Conservation (phyloP, 1,140 invertebrate species). For the Drosophila kurseongensis region DNA sequence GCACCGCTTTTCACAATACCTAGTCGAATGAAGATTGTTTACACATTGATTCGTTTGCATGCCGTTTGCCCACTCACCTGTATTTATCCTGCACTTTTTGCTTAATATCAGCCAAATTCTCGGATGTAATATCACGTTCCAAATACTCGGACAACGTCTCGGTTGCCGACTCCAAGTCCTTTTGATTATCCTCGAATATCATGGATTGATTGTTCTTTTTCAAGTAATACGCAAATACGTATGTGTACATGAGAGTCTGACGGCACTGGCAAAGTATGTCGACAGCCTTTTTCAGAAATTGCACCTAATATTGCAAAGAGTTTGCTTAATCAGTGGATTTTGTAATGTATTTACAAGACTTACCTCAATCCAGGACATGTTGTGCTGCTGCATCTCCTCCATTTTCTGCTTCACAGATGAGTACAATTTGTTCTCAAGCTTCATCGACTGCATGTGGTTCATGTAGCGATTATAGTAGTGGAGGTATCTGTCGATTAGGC, state of each 20-base stretch:
- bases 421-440: constrained; percentile 98
- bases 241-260: constrained; percentile 99
- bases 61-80: constrained; percentile 88
- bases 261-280: constrained; percentile 98
- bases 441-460: constrained; percentile 99
- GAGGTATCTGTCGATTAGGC: constrained; percentile 91
- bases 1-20: constrained; percentile 98
- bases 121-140: constrained; percentile 98
- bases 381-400: constrained; percentile 99
- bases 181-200: constrained; percentile 99
- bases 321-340: background rate
- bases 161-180: constrained; percentile 98
- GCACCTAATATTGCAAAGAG: constrained; percentile 87
- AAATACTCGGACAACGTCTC: constrained; percentile 99
- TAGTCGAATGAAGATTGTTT: constrained; percentile 79
- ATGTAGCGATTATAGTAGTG: constrained; percentile 99
- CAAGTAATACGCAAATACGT: constrained; percentile 99
- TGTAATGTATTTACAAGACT: constrained; percentile 34
- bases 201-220: constrained; percentile 99
- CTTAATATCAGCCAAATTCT: constrained; percentile 99
- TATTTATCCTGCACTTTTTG: constrained; percentile 99
- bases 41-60: background rate
- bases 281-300: constrained; percentile 98
- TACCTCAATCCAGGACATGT: constrained; percentile 99
- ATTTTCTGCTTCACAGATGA: constrained; percentile 98